Percentiles rank a stretch among this genome's conserved stretches.
These are phyloP conservation scores for Ictalurus punctatus DNA, from an alignment of 2,113 vertebrate species.

Conservation along the genomic window DNA sequence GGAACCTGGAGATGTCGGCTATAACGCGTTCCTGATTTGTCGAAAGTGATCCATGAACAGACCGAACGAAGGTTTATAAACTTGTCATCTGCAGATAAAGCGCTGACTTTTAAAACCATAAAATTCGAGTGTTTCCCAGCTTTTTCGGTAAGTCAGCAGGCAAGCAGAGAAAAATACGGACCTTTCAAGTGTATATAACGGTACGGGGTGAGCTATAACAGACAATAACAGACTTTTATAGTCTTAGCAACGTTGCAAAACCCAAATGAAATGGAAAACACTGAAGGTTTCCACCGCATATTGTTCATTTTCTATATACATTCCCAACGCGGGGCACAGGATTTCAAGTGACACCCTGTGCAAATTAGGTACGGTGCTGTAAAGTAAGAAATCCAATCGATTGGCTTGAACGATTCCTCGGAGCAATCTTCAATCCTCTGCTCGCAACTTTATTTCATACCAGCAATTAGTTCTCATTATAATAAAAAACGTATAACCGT, in stretches of 20 bases:
- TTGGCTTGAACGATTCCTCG: neutral
- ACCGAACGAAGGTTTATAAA: neutral
- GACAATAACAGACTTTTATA: neutral
- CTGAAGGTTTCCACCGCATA: neutral
- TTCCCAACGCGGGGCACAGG: neutral
- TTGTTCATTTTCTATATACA: neutral
- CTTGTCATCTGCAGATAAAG: neutral
- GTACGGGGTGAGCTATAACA: neutral
- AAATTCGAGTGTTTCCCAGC: neutral
- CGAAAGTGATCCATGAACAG: neutral
- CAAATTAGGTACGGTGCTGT: neutral
- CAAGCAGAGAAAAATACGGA: neutral
- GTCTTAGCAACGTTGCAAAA: neutral
- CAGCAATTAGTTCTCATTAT: neutral
- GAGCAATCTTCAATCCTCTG: neutral
- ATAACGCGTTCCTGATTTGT: neutral
- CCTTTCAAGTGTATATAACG: neutral
- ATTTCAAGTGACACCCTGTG: neutral
- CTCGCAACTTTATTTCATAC: neutral
- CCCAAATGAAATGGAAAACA: neutral
- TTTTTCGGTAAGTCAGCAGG: neutral
- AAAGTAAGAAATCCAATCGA: neutral
- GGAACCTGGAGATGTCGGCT: neutral
- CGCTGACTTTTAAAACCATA: neutral
- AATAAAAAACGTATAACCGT: neutral